Base-by-base conservation (phyloP, 2,113 vertebrate species). In the Callorhinus ursinus region DNA sequence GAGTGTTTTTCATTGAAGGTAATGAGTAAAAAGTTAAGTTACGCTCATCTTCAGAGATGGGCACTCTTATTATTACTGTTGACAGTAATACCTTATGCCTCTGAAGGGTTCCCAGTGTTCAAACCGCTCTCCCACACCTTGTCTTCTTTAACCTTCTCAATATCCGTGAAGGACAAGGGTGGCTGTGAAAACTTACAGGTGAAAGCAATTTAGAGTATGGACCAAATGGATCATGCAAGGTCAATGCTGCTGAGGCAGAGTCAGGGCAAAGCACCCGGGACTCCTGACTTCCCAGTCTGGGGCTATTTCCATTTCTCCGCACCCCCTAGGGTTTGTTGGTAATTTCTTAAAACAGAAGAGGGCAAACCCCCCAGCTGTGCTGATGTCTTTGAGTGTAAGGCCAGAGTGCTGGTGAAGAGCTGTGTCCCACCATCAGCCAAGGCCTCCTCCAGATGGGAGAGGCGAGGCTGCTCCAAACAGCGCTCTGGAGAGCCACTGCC, bases 101-200 rank as follows among this genome's bases (percentile, higher is more conserved):
- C 83, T 24, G 81, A 33, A 71, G 33, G 46, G 3, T 36, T 84
- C 33, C 24, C 11, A 42, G 14, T 63, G 63, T 65, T 71, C 83
- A 84, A 90, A 95, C 63, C 11, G 5, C 46, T 53, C 53, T 63
- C 79, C 65, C 24, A 74, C 19, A 42, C 7, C 1, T 0, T 77
- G 46, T 93, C 85, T 86, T 86, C 91, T 82, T 95, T 63, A 95
- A 65, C 86, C 69, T 86, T 69, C 24, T 67, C 71, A 51, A 4
- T n/a, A 57, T 31, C 53, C 4, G 0, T 0, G 12, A 82, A 46
- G 74, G 46, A 14, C 74, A 77, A 76, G 26, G 15, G 74, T 76
- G 42, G 72, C 26, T 0, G 1, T n/a, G 67, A 69, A 33, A 69
- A 69, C 15, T 65, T 28, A 7, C 36, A 85, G 67, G 92, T 5